Conservation (phyloP, 2,797 vertebrate species). For the Remorina albescens region DNA sequence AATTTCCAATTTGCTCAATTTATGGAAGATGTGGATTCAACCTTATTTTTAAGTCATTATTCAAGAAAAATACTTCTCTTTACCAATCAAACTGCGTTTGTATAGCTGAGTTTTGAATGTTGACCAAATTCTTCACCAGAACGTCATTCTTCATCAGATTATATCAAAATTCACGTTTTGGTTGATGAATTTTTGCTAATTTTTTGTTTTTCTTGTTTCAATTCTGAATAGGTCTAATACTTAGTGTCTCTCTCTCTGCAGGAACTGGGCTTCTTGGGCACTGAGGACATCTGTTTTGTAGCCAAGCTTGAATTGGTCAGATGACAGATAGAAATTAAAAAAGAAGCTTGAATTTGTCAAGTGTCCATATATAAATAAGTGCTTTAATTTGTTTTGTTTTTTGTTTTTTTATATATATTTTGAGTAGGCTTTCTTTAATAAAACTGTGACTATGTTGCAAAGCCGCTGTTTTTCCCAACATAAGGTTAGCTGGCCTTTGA, state of each 20-base stretch:
- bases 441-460: constrained; percentile 81
- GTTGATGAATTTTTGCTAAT: background rate
- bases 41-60: background rate
- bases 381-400: constrained; percentile 75
- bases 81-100: background rate
- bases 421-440: constrained; percentile 74
- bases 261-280: constrained; percentile 89
- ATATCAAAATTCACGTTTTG: background rate
- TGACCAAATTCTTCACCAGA: background rate
- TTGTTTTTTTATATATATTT: constrained; percentile 73
- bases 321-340: constrained; percentile 51
- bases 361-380: constrained; percentile 79
- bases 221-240: background rate
- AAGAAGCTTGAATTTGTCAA: constrained; percentile 81
- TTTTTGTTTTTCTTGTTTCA: background rate
- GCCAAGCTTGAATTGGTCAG: constrained; percentile 62
- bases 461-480: constrained; percentile 70
- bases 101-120: background rate
- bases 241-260: constrained; percentile 59
- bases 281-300: constrained; percentile 72
- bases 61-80: background rate
- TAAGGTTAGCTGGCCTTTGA: constrained; percentile 76
- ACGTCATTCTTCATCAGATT: background rate
- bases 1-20: background rate
- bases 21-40: background rate